Conservation (phyloP, 2,888 invertebrate genomes). For the Malachius bipustulatus region DNA sequence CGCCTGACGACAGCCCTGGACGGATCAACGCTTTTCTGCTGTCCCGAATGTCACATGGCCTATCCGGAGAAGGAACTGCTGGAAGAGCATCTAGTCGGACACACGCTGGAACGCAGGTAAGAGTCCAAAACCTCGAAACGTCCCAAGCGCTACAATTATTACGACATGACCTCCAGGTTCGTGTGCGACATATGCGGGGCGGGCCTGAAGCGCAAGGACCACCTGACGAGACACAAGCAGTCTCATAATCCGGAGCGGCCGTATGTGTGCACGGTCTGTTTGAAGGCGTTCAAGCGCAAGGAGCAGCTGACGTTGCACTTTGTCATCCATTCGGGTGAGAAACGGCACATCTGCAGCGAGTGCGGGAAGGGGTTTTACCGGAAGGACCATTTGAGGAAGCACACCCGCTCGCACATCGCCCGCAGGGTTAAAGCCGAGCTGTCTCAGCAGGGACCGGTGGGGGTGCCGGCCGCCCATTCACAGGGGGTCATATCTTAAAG, state of each 20-base stretch:
- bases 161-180: too few species aligned
- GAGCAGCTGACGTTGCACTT: constrained; percentile 81
- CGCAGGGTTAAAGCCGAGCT: constrained; percentile 75
- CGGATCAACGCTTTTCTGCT: constrained; percentile 75
- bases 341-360: constrained; percentile 74
- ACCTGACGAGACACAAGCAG: constrained; percentile 74
- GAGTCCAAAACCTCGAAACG: too few species aligned
- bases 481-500: too few species aligned
- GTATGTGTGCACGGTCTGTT: constrained; percentile 76
- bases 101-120: constrained; percentile 73
- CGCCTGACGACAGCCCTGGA: constrained; percentile 67
- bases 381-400: constrained; percentile 76
- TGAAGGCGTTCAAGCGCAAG: constrained; percentile 80
- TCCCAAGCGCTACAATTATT: too few species aligned
- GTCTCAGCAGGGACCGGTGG: constrained; percentile 47
- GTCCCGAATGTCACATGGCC: constrained; percentile 83
- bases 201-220: constrained; percentile 76
- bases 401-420: constrained; percentile 74
- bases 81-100: constrained; percentile 77
- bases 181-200: constrained; percentile 85
- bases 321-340: constrained; percentile 83
- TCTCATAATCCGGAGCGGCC: constrained; percentile 83
- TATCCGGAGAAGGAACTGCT: constrained; percentile 73
- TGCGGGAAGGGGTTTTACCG: constrained; percentile 85
- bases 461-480: too few species aligned